Evolutionary conservation across 2,888 invertebrate species (phyloP).

Genomic region (Aricia artaxerxes): DNA sequence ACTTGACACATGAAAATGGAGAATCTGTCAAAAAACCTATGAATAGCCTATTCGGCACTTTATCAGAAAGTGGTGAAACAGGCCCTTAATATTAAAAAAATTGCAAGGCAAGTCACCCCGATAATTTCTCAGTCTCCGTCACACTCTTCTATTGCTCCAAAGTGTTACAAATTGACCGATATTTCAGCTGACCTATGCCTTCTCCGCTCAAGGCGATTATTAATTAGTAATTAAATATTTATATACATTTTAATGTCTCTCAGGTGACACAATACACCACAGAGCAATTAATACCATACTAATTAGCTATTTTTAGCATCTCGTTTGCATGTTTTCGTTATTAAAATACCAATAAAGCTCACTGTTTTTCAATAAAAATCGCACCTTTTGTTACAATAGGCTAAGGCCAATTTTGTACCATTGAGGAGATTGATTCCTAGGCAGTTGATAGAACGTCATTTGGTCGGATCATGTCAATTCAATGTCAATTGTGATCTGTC

Average conservation of each 20-base stretch:
- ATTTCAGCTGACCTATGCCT: background rate
- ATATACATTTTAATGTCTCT: background rate
- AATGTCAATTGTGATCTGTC: no score
- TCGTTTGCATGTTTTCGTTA: background rate
- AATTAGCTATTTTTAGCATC: background rate
- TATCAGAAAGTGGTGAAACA: no score
- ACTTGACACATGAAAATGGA: no score
- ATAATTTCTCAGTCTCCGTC: background rate
- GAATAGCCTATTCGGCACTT: no score
- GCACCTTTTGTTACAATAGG: no score
- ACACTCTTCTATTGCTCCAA: background rate
- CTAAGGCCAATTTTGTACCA: no score
- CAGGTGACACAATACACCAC: background rate
- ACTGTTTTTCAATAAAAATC: no score
- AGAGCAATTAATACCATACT: conserved; percentile 1
- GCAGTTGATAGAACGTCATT: no score
- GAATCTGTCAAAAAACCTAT: no score
- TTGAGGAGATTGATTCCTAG: no score
- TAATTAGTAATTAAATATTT: conserved; percentile 14
- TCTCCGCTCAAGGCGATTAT: background rate
- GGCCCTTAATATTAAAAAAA: background rate
- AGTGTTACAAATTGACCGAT: background rate
- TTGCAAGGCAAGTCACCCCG: background rate
- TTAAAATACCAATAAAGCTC: background rate
- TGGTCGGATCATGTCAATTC: no score